Conservation (phyloP, 2,888 invertebrate genomes). For the Macrosiphum euphorbiae region DNA sequence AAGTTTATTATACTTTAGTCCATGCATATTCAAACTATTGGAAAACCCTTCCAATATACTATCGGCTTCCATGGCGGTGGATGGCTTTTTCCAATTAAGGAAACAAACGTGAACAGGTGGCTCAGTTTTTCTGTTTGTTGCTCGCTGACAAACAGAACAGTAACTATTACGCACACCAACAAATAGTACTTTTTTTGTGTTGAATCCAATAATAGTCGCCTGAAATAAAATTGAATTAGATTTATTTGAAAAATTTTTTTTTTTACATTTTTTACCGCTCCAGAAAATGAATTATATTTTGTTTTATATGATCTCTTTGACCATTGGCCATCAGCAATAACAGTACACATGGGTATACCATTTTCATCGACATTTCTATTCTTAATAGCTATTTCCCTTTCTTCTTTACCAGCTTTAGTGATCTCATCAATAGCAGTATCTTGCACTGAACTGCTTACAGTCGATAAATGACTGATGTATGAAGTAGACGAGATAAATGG, state of each 20-base stretch:
- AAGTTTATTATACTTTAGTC: slow-evolving; percentile 68
- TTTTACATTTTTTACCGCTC: slow-evolving; percentile 24
- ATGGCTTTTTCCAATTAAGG: slow-evolving; percentile 11
- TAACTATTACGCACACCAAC: slow-evolving; percentile 16
- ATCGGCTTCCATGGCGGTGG: slow-evolving; percentile 67
- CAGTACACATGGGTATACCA: too few species aligned
- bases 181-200: too few species aligned
- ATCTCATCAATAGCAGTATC: slow-evolving; percentile 38
- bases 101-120: slow-evolving; percentile 7
- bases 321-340: slow-evolving; percentile 68
- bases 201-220: slow-evolving; percentile 1
- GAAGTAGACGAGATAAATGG: not conserved
- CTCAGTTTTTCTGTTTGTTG: not conserved
- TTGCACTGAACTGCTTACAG: not conserved
- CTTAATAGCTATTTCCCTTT: slow-evolving; percentile 66
- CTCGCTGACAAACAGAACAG: slow-evolving; percentile 18
- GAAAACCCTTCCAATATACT: slow-evolving; percentile 69
- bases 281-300: slow-evolving; percentile 66
- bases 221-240: not conserved
- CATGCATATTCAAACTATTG: slow-evolving; percentile 68
- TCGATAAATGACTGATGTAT: not conserved
- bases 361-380: slow-evolving; percentile 67
- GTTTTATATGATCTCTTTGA: slow-evolving; percentile 52
- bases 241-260: not conserved
- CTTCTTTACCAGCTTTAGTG: slow-evolving; percentile 14